These are phyloP conservation scores for Dicranocentrus wangi DNA, from an alignment of 2,888 invertebrate genomes.

Conservation along the genomic window DNA sequence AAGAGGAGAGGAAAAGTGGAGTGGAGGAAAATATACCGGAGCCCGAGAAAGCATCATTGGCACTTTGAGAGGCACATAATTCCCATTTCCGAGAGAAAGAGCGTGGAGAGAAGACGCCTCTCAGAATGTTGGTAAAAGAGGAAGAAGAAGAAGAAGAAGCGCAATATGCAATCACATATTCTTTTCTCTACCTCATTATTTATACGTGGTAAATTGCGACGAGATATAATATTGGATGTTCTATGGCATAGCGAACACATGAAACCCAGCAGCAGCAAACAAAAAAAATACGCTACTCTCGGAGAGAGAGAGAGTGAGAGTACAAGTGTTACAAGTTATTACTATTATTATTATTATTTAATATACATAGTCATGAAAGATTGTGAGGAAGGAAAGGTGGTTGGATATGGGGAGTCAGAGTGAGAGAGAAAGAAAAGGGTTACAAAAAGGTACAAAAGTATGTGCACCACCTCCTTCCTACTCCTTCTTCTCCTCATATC, in stretches of 20 bases:
- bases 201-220: constrained; percentile 59
- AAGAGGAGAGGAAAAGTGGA: constrained; percentile 11
- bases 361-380: constrained; percentile 4
- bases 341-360: constrained; percentile 14
- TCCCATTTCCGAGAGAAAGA: constrained; percentile 73
- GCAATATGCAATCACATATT: constrained; percentile 55
- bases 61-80: constrained; percentile 73
- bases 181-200: constrained; percentile 61
- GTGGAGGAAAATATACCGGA: constrained; percentile 23
- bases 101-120: no score
- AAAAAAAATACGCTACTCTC: no score
- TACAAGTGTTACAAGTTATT: not conserved
- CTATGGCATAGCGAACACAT: not conserved
- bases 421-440: not conserved
- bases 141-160: constrained; percentile 45
- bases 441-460: not conserved
- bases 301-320: no score
- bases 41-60: constrained; percentile 71
- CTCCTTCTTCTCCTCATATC: not conserved
- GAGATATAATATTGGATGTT: constrained; percentile 43
- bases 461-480: not conserved
- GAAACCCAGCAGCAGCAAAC: no score
- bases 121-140: constrained; percentile 25
- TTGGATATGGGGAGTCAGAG: not conserved
- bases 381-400: not conserved